Conservation (phyloP, 2,113 vertebrate species). For the Neolamprologus longior region DNA sequence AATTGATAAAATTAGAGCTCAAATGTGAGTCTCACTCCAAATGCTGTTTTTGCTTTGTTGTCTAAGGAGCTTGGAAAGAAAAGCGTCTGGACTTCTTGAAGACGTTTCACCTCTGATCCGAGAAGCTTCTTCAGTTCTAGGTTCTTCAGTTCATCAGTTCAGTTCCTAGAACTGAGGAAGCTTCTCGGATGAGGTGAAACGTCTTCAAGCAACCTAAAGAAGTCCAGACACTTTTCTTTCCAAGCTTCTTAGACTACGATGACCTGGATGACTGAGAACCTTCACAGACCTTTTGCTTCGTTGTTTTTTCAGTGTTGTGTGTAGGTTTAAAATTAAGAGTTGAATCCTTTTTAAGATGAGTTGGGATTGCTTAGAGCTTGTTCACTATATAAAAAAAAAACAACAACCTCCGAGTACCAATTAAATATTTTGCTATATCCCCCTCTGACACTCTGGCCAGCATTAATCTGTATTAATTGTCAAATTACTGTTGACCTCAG, state of each 20-base stretch:
- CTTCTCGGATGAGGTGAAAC: neutral
- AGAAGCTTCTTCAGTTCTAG: neutral
- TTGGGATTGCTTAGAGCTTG: neutral
- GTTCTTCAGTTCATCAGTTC: neutral
- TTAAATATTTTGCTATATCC: neutral
- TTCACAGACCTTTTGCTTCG: neutral
- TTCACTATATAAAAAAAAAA: accelerated
- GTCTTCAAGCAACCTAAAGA: neutral
- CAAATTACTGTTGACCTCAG: neutral
- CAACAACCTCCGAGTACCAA: neutral
- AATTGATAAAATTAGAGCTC: neutral
- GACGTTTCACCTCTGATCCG: neutral
- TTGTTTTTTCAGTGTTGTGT: neutral
- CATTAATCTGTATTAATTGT: neutral
- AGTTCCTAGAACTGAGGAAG: neutral
- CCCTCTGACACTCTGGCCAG: neutral
- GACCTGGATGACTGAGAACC: neutral
- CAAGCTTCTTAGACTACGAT: neutral
- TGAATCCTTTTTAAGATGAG: neutral
- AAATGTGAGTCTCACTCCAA: neutral
- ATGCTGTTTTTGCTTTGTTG: neutral
- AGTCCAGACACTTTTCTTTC: neutral
- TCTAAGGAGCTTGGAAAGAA: neutral
- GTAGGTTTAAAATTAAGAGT: neutral
- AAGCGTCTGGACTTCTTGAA: neutral